phyloP scores from a whole-genome alignment of 2,888 invertebrate species.

The Latheticus oryzae region DNA sequence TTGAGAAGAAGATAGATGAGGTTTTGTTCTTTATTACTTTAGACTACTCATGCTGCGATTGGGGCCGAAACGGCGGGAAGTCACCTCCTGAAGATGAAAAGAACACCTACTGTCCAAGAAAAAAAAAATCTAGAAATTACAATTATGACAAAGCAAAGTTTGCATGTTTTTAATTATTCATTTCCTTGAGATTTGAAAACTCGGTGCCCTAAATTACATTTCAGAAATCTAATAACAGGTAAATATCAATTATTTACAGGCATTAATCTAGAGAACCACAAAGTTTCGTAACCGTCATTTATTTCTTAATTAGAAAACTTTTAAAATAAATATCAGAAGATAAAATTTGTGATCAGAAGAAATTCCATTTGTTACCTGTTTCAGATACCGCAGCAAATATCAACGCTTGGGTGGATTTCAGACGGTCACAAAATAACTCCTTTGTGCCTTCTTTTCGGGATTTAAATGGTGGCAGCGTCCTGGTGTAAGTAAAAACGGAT shows the following conservation, averaged over 20 bases:
- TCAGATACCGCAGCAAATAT: constrained; percentile 19
- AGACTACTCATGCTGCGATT: constrained; percentile 26
- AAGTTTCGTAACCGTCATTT: constrained; percentile 5
- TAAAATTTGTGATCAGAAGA: constrained; percentile 4
- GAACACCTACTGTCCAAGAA: constrained; percentile 3
- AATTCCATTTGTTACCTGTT: constrained; percentile 15
- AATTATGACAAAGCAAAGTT: constrained; percentile 4
- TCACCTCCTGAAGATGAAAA: constrained; percentile 1
- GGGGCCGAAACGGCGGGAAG: constrained; percentile 20
- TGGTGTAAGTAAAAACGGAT: constrained; percentile 27
- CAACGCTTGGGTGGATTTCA: constrained; percentile 2
- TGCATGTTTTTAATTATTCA: neutral
- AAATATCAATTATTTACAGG: constrained; percentile 10
- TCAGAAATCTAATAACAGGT: neutral
- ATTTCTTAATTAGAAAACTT: constrained; percentile 28
- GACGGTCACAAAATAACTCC: constrained; percentile 21
- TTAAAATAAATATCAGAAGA: neutral
- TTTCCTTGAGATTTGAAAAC: constrained; percentile 2
- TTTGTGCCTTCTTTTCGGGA: constrained; percentile 22
- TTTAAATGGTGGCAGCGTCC: constrained; percentile 16
- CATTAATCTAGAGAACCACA: constrained; percentile 8
- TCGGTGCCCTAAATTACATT: neutral
- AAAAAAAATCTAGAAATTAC: constrained; percentile 7
- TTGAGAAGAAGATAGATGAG: constrained; percentile 19
- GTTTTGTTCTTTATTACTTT: constrained; percentile 18